These are phyloP conservation scores for Burhinus bistriatus DNA, from an alignment of 2,113 vertebrate genomes.

Conservation along the genomic window DNA sequence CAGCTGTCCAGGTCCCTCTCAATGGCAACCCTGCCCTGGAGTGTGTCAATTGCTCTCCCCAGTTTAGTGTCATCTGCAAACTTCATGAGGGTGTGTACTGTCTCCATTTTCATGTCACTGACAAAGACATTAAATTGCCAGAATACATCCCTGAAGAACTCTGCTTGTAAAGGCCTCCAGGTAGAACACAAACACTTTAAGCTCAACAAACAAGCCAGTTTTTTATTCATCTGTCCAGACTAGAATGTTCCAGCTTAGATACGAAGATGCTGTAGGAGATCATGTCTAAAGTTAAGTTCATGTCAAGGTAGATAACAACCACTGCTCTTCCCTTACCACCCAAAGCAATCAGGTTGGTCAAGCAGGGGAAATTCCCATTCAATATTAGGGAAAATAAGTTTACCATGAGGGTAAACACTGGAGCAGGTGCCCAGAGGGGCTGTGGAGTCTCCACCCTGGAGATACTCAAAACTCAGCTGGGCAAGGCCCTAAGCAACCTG, in stretches of 20 bases:
- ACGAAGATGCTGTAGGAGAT: not conserved
- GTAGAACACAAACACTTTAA: not conserved
- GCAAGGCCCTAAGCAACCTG: not conserved
- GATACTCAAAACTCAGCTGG: not conserved
- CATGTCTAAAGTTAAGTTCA: not conserved
- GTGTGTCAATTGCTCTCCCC: fast-evolving
- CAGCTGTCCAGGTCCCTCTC: not conserved
- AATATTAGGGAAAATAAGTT: not conserved
- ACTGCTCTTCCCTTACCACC: not conserved
- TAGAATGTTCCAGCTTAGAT: not conserved
- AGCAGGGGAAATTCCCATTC: not conserved
- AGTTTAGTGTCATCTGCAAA: not conserved
- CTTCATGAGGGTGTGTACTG: not conserved
- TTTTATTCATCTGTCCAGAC: not conserved
- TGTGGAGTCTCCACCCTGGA: not conserved
- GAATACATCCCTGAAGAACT: not conserved
- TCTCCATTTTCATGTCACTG: not conserved
- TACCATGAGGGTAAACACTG: not conserved
- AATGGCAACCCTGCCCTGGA: not conserved
- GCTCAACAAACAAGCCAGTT: not conserved
- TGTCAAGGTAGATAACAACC: not conserved
- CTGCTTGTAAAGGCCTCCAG: not conserved
- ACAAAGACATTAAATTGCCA: not conserved
- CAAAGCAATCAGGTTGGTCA: not conserved
- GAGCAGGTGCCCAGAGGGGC: not conserved